Percentiles rank a stretch among this genome's conserved stretches.
These are phyloP conservation scores for Venusia cambrica DNA, from an alignment of 2,888 invertebrate species.

Conservation along the genomic window DNA sequence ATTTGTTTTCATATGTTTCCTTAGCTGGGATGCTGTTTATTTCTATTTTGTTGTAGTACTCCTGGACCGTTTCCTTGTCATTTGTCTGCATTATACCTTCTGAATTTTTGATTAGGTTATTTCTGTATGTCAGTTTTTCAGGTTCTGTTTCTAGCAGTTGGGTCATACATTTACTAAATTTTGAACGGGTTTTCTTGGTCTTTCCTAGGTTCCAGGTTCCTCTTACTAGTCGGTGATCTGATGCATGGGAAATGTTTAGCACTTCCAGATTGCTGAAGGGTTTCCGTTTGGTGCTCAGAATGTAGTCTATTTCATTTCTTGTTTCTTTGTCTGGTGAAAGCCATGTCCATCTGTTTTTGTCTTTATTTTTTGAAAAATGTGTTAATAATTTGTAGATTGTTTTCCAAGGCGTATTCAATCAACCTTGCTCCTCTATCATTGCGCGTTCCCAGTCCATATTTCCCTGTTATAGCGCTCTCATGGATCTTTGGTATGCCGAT, in stretches of 20 bases:
- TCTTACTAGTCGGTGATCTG: slow-evolving; percentile 13
- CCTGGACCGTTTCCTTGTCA: too few relatives aligned
- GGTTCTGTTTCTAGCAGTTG: slow-evolving; percentile 5
- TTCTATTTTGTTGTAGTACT: too few relatives aligned
- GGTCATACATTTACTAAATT: not conserved
- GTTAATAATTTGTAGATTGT: slow-evolving; percentile 7
- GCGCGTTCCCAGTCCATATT: slow-evolving; percentile 2
- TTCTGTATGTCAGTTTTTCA: slow-evolving; percentile 8
- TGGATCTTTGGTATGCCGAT: slow-evolving; percentile 8
- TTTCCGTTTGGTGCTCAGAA: slow-evolving; percentile 2
- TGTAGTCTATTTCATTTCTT: slow-evolving; percentile 14
- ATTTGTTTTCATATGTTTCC: too few relatives aligned
- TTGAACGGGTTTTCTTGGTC: slow-evolving; percentile 3
- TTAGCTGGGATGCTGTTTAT: too few relatives aligned
- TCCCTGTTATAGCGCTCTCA: slow-evolving; percentile 11
- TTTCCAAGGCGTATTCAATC: slow-evolving; percentile 4
- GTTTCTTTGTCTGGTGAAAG: slow-evolving; percentile 3
- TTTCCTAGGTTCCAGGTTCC: not conserved
- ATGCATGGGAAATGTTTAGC: slow-evolving; percentile 5
- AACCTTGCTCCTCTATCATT: slow-evolving; percentile 9
- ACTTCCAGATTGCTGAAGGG: slow-evolving; percentile 10
- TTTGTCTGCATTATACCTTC: too few relatives aligned
- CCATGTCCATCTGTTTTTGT: slow-evolving; percentile 14
- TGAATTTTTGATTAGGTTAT: slow-evolving; percentile 12
- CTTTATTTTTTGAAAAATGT: slow-evolving; percentile 11